A percentile compares a stretch with the other conserved stretches of the same genome.
Evolutionary conservation across 2,113 vertebrate species (phyloP).

Genomic region (Nothocercus julius): DNA sequence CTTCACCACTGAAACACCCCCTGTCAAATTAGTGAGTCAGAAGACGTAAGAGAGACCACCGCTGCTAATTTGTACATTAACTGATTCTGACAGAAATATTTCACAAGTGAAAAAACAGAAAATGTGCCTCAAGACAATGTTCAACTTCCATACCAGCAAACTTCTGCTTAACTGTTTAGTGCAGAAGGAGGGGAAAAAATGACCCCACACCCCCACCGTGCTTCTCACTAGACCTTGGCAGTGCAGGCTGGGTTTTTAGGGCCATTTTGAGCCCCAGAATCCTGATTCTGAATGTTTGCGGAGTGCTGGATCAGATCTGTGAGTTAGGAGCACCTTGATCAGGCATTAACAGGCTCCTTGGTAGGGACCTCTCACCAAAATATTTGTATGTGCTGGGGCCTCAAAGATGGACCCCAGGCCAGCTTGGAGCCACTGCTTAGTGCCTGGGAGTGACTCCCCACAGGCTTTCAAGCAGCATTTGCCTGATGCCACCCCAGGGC

Average conservation of each 20-base stretch:
- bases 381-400: not conserved
- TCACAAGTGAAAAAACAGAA: conserved; percentile 82
- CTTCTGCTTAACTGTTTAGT: conserved; percentile 70
- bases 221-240: not conserved
- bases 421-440: not conserved
- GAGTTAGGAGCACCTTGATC: not conserved
- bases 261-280: not conserved
- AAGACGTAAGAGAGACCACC: conserved; percentile 85
- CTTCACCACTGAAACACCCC: conserved; percentile 80
- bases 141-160: conserved; percentile 55
- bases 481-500: not conserved
- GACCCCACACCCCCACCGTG: not conserved
- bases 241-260: not conserved
- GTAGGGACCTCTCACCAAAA: not conserved
- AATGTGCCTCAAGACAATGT: conserved; percentile 71
- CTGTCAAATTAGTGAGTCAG: conserved; percentile 88
- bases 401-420: not conserved
- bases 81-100: conserved; percentile 90
- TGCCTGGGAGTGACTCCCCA: not conserved
- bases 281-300: not conserved
- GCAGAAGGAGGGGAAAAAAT: not conserved
- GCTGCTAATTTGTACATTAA: conserved; percentile 95
- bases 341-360: not conserved
- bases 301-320: not conserved
- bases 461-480: not conserved